Evolutionary conservation across 35 echinoderm and acorn worm species (phyloP).

Genomic region (Lytechinus pictus): DNA sequence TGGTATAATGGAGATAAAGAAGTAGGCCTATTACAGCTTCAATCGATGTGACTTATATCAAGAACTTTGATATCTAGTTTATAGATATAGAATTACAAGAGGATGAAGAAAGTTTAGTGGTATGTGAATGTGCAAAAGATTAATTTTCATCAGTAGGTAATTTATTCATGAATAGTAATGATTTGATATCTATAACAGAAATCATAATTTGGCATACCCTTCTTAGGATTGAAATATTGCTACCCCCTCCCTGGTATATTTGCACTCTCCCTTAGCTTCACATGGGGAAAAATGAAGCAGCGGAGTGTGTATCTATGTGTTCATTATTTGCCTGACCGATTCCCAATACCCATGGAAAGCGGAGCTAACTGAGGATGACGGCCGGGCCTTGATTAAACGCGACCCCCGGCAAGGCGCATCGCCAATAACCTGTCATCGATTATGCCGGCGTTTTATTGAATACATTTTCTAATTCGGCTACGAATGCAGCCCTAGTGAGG

Average conservation of each 20-base stretch:
- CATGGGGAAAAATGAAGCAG: neutral
- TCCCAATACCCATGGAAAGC: neutral
- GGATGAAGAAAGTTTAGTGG: too few relatives aligned
- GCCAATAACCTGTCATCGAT: slow-evolving; percentile 32
- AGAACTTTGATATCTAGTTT: too few relatives aligned
- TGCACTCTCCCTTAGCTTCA: neutral
- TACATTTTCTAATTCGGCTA: slow-evolving; percentile 9
- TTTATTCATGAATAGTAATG: too few relatives aligned
- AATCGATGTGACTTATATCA: too few relatives aligned
- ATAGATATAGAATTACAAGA: too few relatives aligned
- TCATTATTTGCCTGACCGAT: slow-evolving; percentile 35
- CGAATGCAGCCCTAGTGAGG: neutral
- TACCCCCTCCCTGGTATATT: neutral
- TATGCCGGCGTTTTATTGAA: slow-evolving; percentile 39
- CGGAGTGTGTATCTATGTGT: slow-evolving; percentile 37
- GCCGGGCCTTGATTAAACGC: slow-evolving; percentile 33
- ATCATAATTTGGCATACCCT: neutral
- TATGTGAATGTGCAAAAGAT: too few relatives aligned
- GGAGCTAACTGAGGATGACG: slow-evolving; percentile 27
- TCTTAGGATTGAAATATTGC: neutral
- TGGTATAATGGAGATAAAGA: too few relatives aligned
- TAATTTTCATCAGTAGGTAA: too few relatives aligned
- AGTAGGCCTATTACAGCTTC: too few relatives aligned
- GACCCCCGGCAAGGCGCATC: neutral
- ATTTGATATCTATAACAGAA: too few relatives aligned